Evolutionary conservation across 1,140 invertebrate genomes (phyloP).

Genomic region (Calephelis nemesis): DNA sequence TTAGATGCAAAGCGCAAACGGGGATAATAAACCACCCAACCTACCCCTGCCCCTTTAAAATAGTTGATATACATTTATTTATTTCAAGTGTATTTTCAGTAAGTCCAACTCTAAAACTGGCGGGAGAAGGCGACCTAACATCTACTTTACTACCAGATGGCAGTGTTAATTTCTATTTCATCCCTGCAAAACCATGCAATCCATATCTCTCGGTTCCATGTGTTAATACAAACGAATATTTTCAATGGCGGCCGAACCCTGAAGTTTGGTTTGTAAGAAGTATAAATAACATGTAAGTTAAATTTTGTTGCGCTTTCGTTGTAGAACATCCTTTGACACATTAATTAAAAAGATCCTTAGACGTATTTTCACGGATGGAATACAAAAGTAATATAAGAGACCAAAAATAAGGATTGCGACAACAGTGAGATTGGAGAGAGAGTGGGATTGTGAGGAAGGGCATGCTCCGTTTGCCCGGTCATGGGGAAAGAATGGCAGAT

Average conservation of each 20-base stretch:
- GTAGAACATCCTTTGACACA: background rate
- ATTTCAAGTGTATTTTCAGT: background rate
- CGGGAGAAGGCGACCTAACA: constrained; percentile 59
- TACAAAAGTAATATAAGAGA: no score
- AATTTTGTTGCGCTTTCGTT: background rate
- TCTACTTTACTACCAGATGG: constrained; percentile 51
- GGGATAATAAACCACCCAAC: no score
- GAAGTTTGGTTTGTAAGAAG: constrained; percentile 51
- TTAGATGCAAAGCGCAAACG: no score
- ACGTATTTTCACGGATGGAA: no score
- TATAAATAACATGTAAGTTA: constrained; percentile 45
- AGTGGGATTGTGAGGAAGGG: no score
- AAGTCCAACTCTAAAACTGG: constrained; percentile 30
- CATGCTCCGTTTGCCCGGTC: no score
- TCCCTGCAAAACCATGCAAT: constrained; percentile 40
- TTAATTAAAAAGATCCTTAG: no score
- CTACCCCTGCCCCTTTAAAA: no score
- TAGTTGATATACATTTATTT: no score
- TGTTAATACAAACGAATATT: constrained; percentile 20
- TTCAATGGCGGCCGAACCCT: constrained; percentile 19
- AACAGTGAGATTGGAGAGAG: no score
- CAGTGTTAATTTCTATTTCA: constrained; percentile 54
- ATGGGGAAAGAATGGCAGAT: no score
- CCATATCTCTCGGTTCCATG: constrained; percentile 16
- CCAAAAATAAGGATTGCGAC: no score